Percentiles rank a stretch among this genome's conserved stretches.
phyloP scores from a whole-genome alignment of 92 coral and sea anemone species.

The Palythoa grandis region DNA sequence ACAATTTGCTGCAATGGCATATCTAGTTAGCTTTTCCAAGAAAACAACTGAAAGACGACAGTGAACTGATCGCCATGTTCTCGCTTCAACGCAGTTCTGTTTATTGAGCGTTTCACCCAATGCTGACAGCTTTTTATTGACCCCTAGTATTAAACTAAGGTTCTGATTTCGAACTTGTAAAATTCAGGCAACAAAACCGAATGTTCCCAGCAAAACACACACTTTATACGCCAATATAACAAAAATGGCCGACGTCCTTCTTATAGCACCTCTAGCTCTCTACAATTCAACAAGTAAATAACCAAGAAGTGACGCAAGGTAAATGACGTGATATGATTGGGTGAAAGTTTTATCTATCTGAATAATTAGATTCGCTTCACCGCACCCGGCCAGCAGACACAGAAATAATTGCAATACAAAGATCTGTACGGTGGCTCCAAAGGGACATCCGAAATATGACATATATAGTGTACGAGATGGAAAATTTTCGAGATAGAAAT shows the following conservation, averaged over 20 bases:
- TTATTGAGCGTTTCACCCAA: background rate
- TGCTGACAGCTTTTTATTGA: background rate
- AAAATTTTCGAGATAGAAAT: too few species aligned
- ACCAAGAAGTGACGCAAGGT: constrained; percentile 28
- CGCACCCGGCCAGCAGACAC: constrained; percentile 29
- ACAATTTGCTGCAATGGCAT: constrained; percentile 94
- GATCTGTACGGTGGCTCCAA: too few species aligned
- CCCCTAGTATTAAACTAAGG: background rate
- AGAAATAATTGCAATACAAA: background rate
- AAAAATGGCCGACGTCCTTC: constrained; percentile 39
- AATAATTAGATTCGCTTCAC: constrained; percentile 40
- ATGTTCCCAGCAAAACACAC: background rate
- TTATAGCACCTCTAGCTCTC: background rate
- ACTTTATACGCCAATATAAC: background rate
- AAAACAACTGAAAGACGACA: constrained; percentile 29
- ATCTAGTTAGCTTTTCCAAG: constrained; percentile 51
- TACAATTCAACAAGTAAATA: constrained; percentile 32
- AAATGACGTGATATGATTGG: constrained; percentile 25
- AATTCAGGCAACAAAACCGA: constrained; percentile 18
- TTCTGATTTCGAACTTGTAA: background rate
- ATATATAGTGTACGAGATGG: too few species aligned
- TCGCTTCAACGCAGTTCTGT: constrained; percentile 1
- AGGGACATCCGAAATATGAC: too few species aligned
- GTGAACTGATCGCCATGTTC: constrained; percentile 19
- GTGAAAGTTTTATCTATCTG: background rate